These are phyloP conservation scores for Himalopsyche anomala DNA, from an alignment of 2,888 invertebrate genomes.

Conservation along the genomic window DNA sequence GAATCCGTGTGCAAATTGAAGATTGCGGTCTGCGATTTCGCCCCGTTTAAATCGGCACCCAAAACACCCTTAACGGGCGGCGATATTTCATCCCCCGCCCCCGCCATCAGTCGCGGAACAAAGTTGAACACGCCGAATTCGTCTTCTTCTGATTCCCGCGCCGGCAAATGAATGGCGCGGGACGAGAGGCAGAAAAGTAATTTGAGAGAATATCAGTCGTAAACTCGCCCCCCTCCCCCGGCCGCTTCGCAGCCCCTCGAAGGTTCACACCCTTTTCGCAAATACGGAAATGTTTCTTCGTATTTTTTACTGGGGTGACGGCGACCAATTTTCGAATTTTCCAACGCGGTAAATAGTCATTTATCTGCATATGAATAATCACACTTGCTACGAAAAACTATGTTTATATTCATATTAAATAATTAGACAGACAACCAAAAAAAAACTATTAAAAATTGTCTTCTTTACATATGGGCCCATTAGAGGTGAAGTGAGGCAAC, in stretches of 20 bases:
- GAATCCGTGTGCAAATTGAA: slow-evolving; percentile 21
- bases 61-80: slow-evolving; percentile 11
- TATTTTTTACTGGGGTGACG: slow-evolving; percentile 12
- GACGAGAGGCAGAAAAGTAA: not conserved
- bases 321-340: not conserved
- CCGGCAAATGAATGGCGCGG: not conserved
- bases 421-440: too few relatives aligned
- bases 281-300: not conserved
- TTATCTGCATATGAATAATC: too few relatives aligned
- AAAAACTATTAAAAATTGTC: too few relatives aligned
- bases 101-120: not conserved
- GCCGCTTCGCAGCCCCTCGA: not conserved
- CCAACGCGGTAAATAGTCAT: not conserved
- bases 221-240: not conserved
- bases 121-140: slow-evolving; percentile 9
- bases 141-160: not conserved
- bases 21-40: not conserved
- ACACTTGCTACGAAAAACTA: too few relatives aligned
- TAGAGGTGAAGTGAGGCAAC: too few relatives aligned
- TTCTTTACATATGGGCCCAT: too few relatives aligned
- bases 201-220: slow-evolving; percentile 11
- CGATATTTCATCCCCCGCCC: not conserved
- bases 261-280: not conserved
- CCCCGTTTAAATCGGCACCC: not conserved
- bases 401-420: too few relatives aligned